Conservation (phyloP, 1,140 invertebrate genomes). For the Mya arenaria region DNA sequence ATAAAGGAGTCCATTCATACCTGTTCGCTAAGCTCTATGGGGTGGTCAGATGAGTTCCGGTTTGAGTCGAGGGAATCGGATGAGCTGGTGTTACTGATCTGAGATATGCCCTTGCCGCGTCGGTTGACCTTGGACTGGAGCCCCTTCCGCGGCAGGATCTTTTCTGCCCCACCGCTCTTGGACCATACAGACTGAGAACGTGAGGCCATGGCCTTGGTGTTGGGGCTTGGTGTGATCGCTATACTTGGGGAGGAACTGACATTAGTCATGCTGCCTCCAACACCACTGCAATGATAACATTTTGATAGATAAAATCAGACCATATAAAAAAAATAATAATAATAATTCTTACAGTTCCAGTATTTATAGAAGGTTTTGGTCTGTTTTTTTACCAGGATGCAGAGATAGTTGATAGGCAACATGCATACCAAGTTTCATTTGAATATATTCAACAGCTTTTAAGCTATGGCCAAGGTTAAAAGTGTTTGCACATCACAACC, state of each 20-base stretch:
- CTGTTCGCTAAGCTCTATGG: constrained; percentile 73
- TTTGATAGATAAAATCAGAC: too few relatives aligned
- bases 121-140: constrained; percentile 63
- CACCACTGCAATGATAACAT: too few relatives aligned
- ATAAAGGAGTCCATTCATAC: constrained; percentile 53
- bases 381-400: too few relatives aligned
- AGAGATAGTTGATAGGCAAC: too few relatives aligned
- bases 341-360: too few relatives aligned
- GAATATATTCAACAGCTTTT: too few relatives aligned
- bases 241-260: background rate
- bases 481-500: too few relatives aligned
- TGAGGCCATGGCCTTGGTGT: background rate
- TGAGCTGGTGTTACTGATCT: constrained; percentile 57
- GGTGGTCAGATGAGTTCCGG: constrained; percentile 67
- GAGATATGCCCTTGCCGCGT: constrained; percentile 67
- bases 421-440: too few relatives aligned
- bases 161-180: constrained; percentile 51
- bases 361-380: too few relatives aligned
- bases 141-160: constrained; percentile 32
- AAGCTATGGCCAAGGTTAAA: too few relatives aligned
- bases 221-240: background rate
- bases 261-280: constrained; percentile 43
- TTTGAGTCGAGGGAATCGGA: constrained; percentile 61
- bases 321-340: too few relatives aligned
- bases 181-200: constrained; percentile 68